These are phyloP conservation scores for Bucco capensis DNA, from an alignment of 2,113 vertebrate species.

Conservation along the genomic window DNA sequence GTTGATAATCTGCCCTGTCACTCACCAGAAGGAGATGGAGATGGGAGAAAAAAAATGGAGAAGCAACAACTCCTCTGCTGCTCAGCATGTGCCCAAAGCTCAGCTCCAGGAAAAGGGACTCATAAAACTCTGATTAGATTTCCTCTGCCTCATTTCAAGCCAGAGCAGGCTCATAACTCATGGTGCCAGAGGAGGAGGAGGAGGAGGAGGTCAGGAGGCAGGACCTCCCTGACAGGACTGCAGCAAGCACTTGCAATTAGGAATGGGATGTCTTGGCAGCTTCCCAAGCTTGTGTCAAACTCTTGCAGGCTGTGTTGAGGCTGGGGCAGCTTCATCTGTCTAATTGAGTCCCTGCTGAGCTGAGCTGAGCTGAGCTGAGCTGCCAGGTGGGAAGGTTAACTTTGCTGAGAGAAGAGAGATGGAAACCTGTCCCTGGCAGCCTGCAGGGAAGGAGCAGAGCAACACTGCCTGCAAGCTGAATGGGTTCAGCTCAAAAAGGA, in stretches of 20 bases:
- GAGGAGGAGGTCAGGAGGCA: not conserved
- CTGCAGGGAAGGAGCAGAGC: too few species aligned
- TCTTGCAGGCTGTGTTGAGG: not conserved
- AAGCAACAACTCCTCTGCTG: not conserved
- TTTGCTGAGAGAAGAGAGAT: not conserved
- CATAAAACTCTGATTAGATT: not conserved
- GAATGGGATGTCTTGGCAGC: conserved; percentile 14
- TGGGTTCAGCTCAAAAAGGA: not conserved
- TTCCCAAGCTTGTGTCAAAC: conserved; percentile 6
- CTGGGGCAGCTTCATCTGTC: not conserved
- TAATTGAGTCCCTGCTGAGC: conserved; percentile 16
- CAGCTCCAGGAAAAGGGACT: not conserved
- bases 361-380: too few species aligned
- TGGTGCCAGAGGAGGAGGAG: not conserved
- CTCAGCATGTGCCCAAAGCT: not conserved
- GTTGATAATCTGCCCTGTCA: rapidly evolving
- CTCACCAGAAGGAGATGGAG: not conserved
- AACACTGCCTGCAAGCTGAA: too few species aligned
- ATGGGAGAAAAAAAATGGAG: not conserved
- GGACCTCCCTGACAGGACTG: not conserved
- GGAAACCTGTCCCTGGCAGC: not conserved
- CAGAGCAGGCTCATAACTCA: not conserved
- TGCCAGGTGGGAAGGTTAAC: not conserved
- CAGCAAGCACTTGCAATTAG: conserved; percentile 30
- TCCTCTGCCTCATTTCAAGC: not conserved